Conservation (phyloP, 2,113 vertebrate genomes). For the Monopterus albus region DNA sequence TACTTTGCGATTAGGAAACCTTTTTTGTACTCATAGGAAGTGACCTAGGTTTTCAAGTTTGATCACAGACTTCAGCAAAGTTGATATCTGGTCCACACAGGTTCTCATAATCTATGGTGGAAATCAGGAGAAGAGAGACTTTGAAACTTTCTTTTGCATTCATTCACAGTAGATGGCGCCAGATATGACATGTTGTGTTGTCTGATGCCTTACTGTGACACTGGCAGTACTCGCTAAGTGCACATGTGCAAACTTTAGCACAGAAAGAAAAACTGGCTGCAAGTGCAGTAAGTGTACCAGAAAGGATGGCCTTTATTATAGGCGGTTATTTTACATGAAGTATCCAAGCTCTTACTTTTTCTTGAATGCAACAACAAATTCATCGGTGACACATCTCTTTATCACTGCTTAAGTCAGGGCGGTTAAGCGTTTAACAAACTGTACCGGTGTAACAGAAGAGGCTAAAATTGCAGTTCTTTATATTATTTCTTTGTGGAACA, state of each 20-base stretch:
- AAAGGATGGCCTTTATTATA: too few species aligned
- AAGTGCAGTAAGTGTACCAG: background rate
- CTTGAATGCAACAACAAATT: background rate
- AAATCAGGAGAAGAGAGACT: background rate
- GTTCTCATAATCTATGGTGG: background rate
- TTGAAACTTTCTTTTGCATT: background rate
- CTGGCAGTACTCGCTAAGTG: background rate
- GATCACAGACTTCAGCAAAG: constrained; percentile 7
- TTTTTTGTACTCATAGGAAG: background rate
- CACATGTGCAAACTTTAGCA: background rate
- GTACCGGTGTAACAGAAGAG: too few species aligned
- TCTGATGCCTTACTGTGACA: background rate
- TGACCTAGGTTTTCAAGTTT: background rate
- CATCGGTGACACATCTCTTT: background rate
- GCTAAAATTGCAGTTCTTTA: too few species aligned
- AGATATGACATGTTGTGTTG: constrained; percentile 25
- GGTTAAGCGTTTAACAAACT: too few species aligned
- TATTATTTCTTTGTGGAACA: too few species aligned
- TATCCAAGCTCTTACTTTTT: background rate
- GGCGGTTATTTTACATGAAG: too few species aligned
- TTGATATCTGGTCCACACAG: background rate
- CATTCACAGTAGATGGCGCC: constrained; percentile 67
- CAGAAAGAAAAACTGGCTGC: background rate
- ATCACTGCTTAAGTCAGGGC: background rate
- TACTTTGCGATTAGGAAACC: background rate